phyloP scores from a whole-genome alignment of 2,113 vertebrate species.

The Neogale vison region DNA sequence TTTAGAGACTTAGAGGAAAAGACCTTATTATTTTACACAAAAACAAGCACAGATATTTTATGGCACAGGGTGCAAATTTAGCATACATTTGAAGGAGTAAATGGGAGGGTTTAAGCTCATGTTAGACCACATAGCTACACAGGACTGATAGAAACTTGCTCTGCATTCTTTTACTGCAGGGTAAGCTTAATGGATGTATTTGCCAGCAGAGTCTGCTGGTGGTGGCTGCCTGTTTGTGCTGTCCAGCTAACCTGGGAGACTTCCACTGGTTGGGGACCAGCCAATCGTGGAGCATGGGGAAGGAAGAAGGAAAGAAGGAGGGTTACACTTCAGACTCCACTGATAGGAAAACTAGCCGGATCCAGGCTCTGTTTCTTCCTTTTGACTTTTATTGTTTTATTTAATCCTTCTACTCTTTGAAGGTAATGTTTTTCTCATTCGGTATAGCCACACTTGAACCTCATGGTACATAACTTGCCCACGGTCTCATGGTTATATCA shows the following conservation, averaged over 20 bases:
- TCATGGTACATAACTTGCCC: too few relatives aligned
- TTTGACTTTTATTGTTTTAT: neutral
- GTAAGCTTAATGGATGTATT: neutral
- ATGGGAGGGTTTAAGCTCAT: too few relatives aligned
- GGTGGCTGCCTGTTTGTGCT: neutral
- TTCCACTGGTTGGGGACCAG: fast-evolving
- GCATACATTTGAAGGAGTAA: neutral
- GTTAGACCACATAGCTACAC: fast-evolving
- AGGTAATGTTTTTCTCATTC: neutral
- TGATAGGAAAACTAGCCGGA: neutral
- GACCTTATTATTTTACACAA: neutral
- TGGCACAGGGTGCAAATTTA: neutral
- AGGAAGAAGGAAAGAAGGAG: neutral
- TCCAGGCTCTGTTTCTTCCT: neutral
- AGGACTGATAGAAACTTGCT: neutral
- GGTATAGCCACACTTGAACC: neutral
- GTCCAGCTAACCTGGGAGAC: fast-evolving
- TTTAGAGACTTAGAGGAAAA: neutral
- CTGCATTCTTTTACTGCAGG: too few relatives aligned
- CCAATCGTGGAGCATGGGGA: neutral
- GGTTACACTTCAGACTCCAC: fast-evolving
- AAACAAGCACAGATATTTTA: neutral
- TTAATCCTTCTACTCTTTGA: neutral
- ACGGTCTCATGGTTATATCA: too few relatives aligned
- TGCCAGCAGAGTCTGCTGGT: neutral